Base-by-base conservation (phyloP, 2,888 invertebrate species). In the Mythimna impura region DNA sequence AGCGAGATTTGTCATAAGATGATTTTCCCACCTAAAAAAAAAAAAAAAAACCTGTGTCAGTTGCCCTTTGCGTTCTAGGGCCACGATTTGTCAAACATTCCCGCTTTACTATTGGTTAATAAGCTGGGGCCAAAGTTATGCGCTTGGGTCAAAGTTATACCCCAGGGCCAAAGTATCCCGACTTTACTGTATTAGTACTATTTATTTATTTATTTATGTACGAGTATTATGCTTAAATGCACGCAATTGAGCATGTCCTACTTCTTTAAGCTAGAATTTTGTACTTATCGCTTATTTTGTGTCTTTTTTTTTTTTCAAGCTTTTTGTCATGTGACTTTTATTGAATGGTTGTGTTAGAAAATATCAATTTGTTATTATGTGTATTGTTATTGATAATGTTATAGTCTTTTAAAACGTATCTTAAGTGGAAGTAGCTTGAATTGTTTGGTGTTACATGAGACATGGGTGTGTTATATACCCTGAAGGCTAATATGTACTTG, bases 321-420 rank as follows among this genome's bases (percentile, higher is more conserved):
- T 71, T 68, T 25, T 17, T 30, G 68, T 74, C 60, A 58, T 69
- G 64, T 70, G 66, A 43, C 43, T 34, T 22, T 43, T 25, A 30
- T 57, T 50, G 52, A 7, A 17, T 67, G 2, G 62, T 14, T 62
- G 36, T 75, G 36, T 75, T 57, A 71, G 65, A 75, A 30, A 68
- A 83, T 92, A 47, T 47, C 2, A 1, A 47, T 8, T 61, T 9
- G 20, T 57, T 43, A n/a, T 50, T 62, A 17, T 75, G 54, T 71
- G 14, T 54, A 20, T 30, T n/a, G 0, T 40, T 70, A 25, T 54
- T 47, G 34, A 22, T 47, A 25, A 54, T 1, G 14, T 72, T 30
- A 30, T 30, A 30, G 30, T 30, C 30, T 30, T 17, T 12, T 66
- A 25, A 47, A 47, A 47, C 43, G 43, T 47, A 47, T 47, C 1